These are phyloP conservation scores for Gastrophryne carolinensis DNA, from an alignment of 2,797 vertebrate species.

Conservation along the genomic window DNA sequence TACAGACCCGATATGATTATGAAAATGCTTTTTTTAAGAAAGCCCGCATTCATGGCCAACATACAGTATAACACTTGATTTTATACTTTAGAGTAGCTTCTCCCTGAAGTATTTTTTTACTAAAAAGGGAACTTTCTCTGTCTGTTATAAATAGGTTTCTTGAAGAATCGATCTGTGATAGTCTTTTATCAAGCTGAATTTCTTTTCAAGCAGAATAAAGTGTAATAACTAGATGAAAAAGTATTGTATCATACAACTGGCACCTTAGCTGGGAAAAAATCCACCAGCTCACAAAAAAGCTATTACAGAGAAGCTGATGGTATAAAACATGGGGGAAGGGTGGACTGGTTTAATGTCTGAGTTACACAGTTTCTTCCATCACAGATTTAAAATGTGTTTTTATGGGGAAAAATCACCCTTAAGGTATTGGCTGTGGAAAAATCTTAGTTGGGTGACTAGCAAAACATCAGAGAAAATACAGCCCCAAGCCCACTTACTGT, in stretches of 20 bases:
- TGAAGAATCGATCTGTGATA: constrained; percentile 25
- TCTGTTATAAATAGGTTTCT: constrained; percentile 34
- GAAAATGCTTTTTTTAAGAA: neutral
- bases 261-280: neutral
- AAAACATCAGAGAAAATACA: too few relatives aligned
- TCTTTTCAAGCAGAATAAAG: constrained; percentile 11
- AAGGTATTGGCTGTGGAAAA: too few relatives aligned
- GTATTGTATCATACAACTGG: neutral
- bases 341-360: too few relatives aligned
- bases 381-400: too few relatives aligned
- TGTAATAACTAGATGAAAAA: constrained; percentile 25
- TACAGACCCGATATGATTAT: neutral
- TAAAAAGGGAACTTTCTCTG: constrained; percentile 27
- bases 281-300: neutral
- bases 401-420: too few relatives aligned
- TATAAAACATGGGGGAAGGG: neutral
- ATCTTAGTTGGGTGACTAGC: too few relatives aligned
- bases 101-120: constrained; percentile 17
- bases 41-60: neutral
- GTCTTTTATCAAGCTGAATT: constrained; percentile 37
- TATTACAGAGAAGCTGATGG: neutral
- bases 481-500: too few relatives aligned
- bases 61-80: constrained; percentile 13
- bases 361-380: too few relatives aligned
- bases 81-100: constrained; percentile 2